These are phyloP conservation scores for Gadus chalcogrammus DNA, from an alignment of 2,113 vertebrate genomes.

Conservation along the genomic window DNA sequence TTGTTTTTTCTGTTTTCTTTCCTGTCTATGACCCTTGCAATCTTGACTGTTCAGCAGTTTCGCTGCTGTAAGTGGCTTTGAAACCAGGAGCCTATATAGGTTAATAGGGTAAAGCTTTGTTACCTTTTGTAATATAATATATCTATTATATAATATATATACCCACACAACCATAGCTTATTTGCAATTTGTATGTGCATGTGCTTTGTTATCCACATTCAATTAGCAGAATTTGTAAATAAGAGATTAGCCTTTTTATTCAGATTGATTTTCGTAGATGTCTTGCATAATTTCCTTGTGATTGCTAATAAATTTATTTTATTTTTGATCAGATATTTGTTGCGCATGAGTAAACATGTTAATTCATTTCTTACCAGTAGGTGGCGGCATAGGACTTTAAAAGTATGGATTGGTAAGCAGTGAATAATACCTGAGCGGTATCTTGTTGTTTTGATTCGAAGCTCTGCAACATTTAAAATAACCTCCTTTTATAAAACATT, in stretches of 20 bases:
- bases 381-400: not conserved
- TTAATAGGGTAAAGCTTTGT: conserved; percentile 54
- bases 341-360: not conserved
- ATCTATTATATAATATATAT: no score
- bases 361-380: not conserved
- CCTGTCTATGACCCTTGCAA: conserved; percentile 33
- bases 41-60: conserved; percentile 44
- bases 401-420: no score
- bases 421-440: no score
- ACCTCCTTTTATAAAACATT: no score
- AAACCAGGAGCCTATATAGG: conserved; percentile 31
- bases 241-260: conserved; percentile 66
- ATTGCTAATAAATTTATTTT: not conserved
- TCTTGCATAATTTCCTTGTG: not conserved
- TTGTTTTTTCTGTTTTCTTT: conserved; percentile 14
- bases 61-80: conserved; percentile 52
- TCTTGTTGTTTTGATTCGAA: no score
- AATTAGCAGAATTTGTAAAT: conserved; percentile 70
- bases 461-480: no score
- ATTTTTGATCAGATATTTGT: not conserved
- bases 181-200: conserved; percentile 68
- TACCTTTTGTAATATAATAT: conserved; percentile 47
- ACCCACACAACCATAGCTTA: conserved; percentile 29
- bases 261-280: conserved; percentile 17
- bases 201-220: conserved; percentile 55